phyloP scores from a whole-genome alignment of 2,888 invertebrate genomes.

The Leptopilina drosophilae region DNA sequence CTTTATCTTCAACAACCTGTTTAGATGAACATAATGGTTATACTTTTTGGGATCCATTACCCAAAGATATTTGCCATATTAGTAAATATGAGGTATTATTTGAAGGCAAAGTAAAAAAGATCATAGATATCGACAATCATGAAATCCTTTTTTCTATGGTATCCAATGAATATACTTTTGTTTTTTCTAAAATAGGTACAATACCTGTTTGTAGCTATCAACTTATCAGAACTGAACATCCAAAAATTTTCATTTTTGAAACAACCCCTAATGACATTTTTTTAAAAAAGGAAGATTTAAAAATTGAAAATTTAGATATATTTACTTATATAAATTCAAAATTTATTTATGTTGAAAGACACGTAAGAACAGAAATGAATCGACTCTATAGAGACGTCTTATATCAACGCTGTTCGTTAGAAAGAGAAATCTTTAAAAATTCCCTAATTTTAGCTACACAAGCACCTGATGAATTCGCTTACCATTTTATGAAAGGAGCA shows the following conservation, averaged over 20 bases:
- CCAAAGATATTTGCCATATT: constrained; percentile 44
- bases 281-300: neutral
- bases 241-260: constrained; percentile 47
- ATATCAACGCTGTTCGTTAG: constrained; percentile 52
- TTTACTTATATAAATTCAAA: constrained; percentile 50
- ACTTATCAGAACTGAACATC: constrained; percentile 48
- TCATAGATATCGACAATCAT: neutral
- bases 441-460: constrained; percentile 53
- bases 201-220: constrained; percentile 38
- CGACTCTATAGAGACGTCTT: constrained; percentile 50
- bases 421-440: constrained; percentile 56
- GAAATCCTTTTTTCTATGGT: constrained; percentile 46
- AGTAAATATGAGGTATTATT: constrained; percentile 53
- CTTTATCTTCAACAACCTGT: neutral
- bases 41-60: neutral
- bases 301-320: neutral
- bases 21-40: neutral
- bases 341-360: constrained; percentile 56
- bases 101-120: constrained; percentile 48
- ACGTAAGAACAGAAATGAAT: constrained; percentile 47
- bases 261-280: neutral
- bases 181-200: constrained; percentile 42
- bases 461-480: constrained; percentile 58
- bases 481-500: constrained; percentile 54
- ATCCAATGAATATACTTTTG: constrained; percentile 50